Conservation (phyloP, 2,888 invertebrate species). For the Phrixothrix hirtus region DNA sequence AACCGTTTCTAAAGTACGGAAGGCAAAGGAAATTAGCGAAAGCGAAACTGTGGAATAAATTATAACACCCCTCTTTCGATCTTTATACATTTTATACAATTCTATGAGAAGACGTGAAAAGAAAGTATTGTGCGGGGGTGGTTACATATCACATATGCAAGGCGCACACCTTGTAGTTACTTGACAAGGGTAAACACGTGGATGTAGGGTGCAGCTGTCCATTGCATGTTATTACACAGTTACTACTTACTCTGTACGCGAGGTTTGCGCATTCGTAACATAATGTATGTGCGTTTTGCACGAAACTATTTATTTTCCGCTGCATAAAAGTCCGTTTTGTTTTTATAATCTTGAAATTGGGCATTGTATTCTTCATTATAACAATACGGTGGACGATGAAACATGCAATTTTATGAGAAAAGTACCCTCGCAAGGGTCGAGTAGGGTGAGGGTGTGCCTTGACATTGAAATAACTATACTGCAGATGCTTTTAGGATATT, state of each 20-base stretch:
- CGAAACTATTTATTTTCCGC: no score
- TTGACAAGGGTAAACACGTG: slow-evolving; percentile 8
- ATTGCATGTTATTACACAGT: slow-evolving; percentile 24
- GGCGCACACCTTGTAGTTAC: slow-evolving; percentile 21
- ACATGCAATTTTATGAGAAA: slow-evolving; percentile 31
- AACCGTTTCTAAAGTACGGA: no score
- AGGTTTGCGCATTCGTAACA: not conserved
- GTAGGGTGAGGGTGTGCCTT: slow-evolving; percentile 24
- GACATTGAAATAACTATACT: slow-evolving; percentile 29
- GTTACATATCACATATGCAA: slow-evolving; percentile 9
- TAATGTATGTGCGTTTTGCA: no score
- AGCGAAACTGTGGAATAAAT: no score
- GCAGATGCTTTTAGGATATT: slow-evolving; percentile 25
- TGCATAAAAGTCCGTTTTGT: no score
- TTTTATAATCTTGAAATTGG: no score
- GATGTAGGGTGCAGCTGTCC: slow-evolving; percentile 18
- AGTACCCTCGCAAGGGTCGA: slow-evolving; percentile 25
- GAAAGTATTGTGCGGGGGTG: slow-evolving; percentile 12
- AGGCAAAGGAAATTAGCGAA: no score
- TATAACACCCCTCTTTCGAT: no score
- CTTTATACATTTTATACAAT: no score
- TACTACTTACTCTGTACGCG: not conserved
- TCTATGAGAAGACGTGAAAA: no score
- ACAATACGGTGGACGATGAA: slow-evolving; percentile 24
- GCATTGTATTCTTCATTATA: no score